These are phyloP conservation scores for Elegia similella DNA, from an alignment of 2,888 invertebrate genomes.

Conservation along the genomic window DNA sequence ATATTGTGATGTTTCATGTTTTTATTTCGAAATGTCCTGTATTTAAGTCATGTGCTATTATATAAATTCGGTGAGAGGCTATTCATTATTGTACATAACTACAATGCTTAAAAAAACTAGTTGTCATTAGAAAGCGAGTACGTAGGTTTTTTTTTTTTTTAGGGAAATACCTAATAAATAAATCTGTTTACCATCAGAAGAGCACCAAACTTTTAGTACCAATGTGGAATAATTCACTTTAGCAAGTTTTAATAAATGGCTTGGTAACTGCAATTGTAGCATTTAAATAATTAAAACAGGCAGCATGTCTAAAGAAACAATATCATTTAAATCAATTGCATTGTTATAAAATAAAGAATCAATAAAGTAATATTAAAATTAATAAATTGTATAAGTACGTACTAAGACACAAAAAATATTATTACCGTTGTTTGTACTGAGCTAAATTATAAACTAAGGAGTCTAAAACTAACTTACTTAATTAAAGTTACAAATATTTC, in stretches of 20 bases:
- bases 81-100: conserved; percentile 23
- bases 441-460: conserved; percentile 16
- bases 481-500: conserved; percentile 17
- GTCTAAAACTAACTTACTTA: conserved; percentile 18
- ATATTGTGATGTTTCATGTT: conserved; percentile 27
- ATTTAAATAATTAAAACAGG: not conserved
- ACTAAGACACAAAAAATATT: conserved; percentile 17
- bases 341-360: not conserved
- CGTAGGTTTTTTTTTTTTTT: not conserved
- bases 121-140: not conserved
- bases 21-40: conserved; percentile 38
- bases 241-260: not conserved
- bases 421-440: conserved; percentile 30
- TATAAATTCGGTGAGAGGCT: conserved; percentile 77
- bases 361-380: not conserved
- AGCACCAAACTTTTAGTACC: conserved; percentile 37
- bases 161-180: not conserved
- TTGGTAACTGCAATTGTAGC: conserved; percentile 6
- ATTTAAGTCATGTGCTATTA: conserved; percentile 49
- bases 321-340: not conserved
- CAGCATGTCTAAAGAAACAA: not conserved
- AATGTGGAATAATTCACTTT: conserved; percentile 23
- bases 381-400: not conserved
- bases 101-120: conserved; percentile 4
- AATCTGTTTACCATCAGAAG: conserved; percentile 15